These are phyloP conservation scores for Bombus sylvicola DNA, from an alignment of 1,140 invertebrate genomes.

Conservation along the genomic window DNA sequence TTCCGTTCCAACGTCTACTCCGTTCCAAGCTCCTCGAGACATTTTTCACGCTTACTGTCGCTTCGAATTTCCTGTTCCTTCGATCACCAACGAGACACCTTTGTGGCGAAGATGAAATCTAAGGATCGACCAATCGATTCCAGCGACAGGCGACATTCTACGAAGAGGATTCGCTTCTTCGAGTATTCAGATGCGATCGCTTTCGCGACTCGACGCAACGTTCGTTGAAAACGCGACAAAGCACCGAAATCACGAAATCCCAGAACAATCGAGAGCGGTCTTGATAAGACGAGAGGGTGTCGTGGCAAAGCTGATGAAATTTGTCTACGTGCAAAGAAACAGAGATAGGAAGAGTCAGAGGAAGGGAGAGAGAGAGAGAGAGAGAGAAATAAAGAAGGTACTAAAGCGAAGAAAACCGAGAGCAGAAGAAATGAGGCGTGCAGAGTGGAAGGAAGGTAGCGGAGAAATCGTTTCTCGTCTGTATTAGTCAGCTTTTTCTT, in stretches of 20 bases:
- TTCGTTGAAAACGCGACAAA: slow-evolving; percentile 12
- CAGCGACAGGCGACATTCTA: not conserved
- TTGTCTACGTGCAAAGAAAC: not conserved
- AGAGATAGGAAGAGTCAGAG: too few relatives aligned
- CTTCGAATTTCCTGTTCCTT: not conserved
- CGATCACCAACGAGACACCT: not conserved
- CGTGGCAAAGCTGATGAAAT: not conserved
- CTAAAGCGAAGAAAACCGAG: not conserved
- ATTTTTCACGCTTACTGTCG: not conserved
- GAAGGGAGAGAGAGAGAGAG: not conserved
- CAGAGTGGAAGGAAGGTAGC: not conserved
- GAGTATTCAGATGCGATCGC: slow-evolving; percentile 19
- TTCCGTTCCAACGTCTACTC: not conserved
- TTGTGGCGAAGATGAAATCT: slow-evolving; percentile 18
- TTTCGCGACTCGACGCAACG: not conserved
- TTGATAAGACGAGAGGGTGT: not conserved
- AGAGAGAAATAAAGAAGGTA: not conserved
- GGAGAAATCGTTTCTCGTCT: not conserved
- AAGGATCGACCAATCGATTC: not conserved
- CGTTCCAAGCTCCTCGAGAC: not conserved
- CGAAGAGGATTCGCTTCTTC: slow-evolving; percentile 1
- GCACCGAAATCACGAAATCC: not conserved
- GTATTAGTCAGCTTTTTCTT: not conserved
- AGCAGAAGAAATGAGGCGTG: not conserved
- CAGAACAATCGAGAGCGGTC: not conserved